phyloP scores from a whole-genome alignment of 2,888 invertebrate species.

The Atethmia centrago region DNA sequence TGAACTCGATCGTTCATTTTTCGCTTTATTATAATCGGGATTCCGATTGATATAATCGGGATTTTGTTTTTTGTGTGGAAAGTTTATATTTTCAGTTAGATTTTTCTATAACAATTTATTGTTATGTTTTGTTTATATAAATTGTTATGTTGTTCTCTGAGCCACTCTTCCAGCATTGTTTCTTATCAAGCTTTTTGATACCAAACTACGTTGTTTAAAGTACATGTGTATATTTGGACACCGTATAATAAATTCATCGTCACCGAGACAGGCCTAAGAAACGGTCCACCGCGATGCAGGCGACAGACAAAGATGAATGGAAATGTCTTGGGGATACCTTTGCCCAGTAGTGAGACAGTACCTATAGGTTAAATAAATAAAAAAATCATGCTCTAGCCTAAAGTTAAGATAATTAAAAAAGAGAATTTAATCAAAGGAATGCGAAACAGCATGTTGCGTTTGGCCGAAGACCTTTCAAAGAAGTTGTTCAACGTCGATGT shows the following conservation, averaged over 20 bases:
- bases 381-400: neutral
- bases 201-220: neutral
- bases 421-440: neutral
- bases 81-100: neutral
- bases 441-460: neutral
- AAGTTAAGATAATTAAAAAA: neutral
- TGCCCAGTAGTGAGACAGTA: no score
- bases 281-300: neutral
- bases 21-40: no score
- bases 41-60: no score
- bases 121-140: no score
- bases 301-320: neutral
- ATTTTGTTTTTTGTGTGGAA: no score
- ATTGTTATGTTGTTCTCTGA: neutral
- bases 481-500: neutral
- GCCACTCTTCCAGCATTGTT: neutral
- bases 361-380: no score
- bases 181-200: neutral
- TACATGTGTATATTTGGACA: neutral
- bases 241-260: neutral
- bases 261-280: no score
- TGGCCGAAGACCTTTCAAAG: neutral
- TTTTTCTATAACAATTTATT: neutral
- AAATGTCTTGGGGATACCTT: no score
- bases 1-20: no score